Percentiles rank a stretch among this genome's conserved stretches.
These are phyloP conservation scores for Gymnorhina tibicen DNA, from an alignment of 2,113 vertebrate species.

Conservation along the genomic window DNA sequence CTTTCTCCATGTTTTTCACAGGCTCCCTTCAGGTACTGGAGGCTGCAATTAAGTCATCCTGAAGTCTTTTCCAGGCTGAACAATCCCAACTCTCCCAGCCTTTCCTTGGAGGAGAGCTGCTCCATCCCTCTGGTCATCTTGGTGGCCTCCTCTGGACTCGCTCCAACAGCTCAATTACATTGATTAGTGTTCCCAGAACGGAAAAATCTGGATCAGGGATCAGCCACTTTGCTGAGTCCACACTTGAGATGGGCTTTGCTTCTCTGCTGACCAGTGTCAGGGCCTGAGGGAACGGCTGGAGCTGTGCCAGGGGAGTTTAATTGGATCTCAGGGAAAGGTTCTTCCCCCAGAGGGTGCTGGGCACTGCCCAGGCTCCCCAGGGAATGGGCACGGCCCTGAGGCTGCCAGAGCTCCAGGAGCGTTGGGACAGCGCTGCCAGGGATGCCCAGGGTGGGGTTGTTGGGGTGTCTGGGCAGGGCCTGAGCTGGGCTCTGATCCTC, in stretches of 20 bases:
- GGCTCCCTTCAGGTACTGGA: neutral
- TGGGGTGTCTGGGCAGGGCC: neutral
- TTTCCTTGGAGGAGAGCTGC: neutral
- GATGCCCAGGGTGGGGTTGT: neutral
- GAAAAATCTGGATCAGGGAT: neutral
- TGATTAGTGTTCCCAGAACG: neutral
- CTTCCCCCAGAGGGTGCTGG: neutral
- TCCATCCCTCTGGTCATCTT: neutral
- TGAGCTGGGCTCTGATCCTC: accelerated
- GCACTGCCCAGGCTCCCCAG: neutral
- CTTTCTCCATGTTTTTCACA: neutral
- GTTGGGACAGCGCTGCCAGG: accelerated
- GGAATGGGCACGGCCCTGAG: neutral
- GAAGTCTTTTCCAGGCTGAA: neutral
- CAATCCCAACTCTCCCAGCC: neutral
- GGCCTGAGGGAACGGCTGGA: neutral
- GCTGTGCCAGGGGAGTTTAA: neutral
- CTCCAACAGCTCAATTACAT: neutral
- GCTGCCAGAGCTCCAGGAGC: neutral
- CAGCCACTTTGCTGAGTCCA: neutral
- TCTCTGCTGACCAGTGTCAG: neutral
- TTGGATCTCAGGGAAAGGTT: accelerated
- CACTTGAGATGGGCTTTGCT: neutral
- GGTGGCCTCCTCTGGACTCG: neutral
- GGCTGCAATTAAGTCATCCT: neutral